Base-by-base conservation (phyloP, 2,888 invertebrate genomes). In the Agriotes lineatus region DNA sequence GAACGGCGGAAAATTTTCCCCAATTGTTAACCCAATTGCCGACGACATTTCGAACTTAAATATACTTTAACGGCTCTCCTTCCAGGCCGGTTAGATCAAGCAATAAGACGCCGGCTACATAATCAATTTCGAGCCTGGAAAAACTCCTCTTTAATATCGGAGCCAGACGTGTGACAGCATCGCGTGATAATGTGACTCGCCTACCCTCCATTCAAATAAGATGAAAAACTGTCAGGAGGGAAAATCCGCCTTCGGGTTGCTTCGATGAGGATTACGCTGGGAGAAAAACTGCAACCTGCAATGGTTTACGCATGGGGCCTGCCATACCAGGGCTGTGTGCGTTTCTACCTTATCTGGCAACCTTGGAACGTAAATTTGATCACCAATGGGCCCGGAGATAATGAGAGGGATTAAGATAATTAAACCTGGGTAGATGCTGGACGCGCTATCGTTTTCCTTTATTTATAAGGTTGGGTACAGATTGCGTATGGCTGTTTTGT, bases 191-290 rank as follows among this genome's bases (percentile, higher is more conserved):
- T 66, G 52, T 66, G 58, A 44, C 59, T 50, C 59, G 57, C 39
- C 42, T 16, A 42, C 59, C 59, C 57, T 64, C 64, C 58, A 66
- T 66, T 66, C 66, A 66, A 66, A 66, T 59, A 59, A 66, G 59
- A 59, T 66, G 50, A 66, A 52, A 66, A 66, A 66, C 50, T 66
- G 66, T 52, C 66, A 54, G 39, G 25, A 48, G 37, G 54, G 37
- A 60, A 59, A 66, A 59, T 59, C 58, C 63, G 33, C 44, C 45
- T 64, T 64, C 58, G 18, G 42, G 58, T 58, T 58, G 25, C 25
- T 42, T 44, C 33, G 5, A n/a, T 44, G 20, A 16, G 58, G 58
- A 42, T 16, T 56, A 56, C 35, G 19, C 12, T 16, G 37, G 16
- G 9, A 37, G 37, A 37, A 54, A 44, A 25, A 44, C 58, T 44